Base-by-base conservation (phyloP, 2,797 vertebrate genomes). In the Pseudomugil tenellus region DNA sequence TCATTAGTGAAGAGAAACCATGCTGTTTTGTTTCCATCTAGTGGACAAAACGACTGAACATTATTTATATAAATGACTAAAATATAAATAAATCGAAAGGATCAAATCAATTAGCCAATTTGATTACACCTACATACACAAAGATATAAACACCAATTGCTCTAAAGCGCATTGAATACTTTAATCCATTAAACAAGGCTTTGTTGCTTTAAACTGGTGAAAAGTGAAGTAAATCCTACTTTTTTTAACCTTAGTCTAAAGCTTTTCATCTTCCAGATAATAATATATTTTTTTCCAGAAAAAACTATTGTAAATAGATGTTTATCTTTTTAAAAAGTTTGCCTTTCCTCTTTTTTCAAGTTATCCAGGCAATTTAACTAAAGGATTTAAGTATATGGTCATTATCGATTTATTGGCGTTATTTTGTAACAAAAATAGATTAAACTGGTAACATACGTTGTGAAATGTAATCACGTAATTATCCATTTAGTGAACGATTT, bases 21-120 rank as follows among this genome's bases (percentile, higher is more conserved):
- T 26, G 29, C 6, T 48, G 12, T 35, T 60, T 58, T 86, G 77
- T 67, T 77, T 53, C 60, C 84, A 73, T 10, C 75, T 6, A 64
- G 72, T 66, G 83, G 67, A 55, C 11, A 6, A 12, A 48, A 19
- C 14, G 13, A 46, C n/a, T 8, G 7, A 46, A 34, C 34, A 43
- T n/a, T 10, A 19, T 43, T 19, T 41, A 4, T 19, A 41, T 4
- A 12, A 41, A 17, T 17, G 1, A 17, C 17, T 16, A 14, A 14
- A 16, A 12, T 39, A 16, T 16, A 16, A 39, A 43, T 3, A 6
- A 9, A 10, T 43, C 3, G 17, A 19, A 1, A 17, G 39, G 39
- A 19, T 41, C 39, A 4, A 41, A 41, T 19, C 58, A 43, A 57
- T 2, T n/a, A 8, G 16, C 14, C 1, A 7, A 17, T 53, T 37